Evolutionary conservation across 2,113 vertebrate genomes (phyloP).

Genomic region (Notiomystis cincta): DNA sequence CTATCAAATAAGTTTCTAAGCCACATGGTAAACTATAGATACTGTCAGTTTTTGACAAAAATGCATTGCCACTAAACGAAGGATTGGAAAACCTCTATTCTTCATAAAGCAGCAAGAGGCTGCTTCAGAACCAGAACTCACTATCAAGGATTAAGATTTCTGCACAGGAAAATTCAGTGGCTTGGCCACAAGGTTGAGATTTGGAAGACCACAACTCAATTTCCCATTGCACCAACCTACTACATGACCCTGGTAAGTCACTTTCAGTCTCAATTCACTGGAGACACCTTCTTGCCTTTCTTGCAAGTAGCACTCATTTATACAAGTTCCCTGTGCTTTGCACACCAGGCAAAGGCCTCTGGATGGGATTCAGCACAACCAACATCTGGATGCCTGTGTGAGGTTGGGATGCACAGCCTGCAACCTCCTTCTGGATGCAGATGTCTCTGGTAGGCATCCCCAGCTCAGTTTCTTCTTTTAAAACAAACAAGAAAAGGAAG

Average conservation of each 20-base stretch:
- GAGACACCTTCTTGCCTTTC: not conserved
- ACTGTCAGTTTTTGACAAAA: not conserved
- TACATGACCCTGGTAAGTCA: not conserved
- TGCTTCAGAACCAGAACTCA: not conserved
- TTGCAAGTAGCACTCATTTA: not conserved
- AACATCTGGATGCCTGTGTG: not conserved
- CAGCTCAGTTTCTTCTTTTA: not conserved
- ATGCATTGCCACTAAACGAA: not conserved
- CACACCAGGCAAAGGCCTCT: not conserved
- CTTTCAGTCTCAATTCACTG: not conserved
- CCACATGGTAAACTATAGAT: not conserved
- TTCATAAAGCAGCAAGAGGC: not conserved
- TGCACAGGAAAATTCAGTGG: not conserved
- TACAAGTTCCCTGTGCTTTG: not conserved
- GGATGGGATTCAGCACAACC: not conserved
- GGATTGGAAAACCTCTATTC: not conserved
- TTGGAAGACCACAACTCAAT: not conserved
- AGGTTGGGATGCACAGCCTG: not conserved
- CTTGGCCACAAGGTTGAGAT: not conserved
- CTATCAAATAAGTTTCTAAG: not conserved
- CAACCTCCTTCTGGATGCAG: not conserved
- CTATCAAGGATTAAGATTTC: not conserved
- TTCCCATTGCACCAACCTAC: not conserved
- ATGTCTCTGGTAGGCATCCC: not conserved
- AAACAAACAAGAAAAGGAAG: not conserved